Conservation (phyloP, 2,888 invertebrate species). For the Elegia similella region DNA sequence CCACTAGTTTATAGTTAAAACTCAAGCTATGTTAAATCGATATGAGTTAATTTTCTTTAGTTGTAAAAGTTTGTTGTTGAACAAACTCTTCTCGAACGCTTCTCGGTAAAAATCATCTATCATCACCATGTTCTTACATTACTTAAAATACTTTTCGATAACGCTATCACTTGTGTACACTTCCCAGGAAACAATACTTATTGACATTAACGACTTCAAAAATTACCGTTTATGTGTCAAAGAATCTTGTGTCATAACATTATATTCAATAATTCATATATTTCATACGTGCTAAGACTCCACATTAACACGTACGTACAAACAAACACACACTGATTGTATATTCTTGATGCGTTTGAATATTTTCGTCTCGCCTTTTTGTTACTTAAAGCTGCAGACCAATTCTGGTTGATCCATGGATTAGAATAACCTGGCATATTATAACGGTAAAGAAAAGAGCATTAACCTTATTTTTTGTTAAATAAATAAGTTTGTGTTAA, state of each 20-base stretch:
- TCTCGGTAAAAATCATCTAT: no score
- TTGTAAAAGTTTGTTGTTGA: no score
- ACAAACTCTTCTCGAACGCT: no score
- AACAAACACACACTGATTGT: slow-evolving; percentile 57
- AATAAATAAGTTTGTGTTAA: no score
- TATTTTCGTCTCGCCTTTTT: slow-evolving; percentile 27
- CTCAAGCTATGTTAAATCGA: no score
- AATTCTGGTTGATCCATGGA: slow-evolving; percentile 19
- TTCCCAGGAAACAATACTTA: background rate
- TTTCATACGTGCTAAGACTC: slow-evolving; percentile 63
- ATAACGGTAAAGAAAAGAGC: background rate
- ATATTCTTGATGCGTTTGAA: slow-evolving; percentile 40
- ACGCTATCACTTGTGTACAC: background rate
- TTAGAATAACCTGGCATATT: background rate
- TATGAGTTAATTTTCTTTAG: no score
- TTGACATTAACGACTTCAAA: slow-evolving; percentile 6
- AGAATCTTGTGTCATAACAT: slow-evolving; percentile 39
- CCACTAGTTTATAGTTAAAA: no score
- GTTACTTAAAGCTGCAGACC: slow-evolving; percentile 19
- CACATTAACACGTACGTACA: slow-evolving; percentile 63
- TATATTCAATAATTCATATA: slow-evolving; percentile 72
- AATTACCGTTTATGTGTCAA: slow-evolving; percentile 9
- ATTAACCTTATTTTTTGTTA: no score
- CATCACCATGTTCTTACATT: no score
- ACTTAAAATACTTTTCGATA: background rate